phyloP scores from a whole-genome alignment of 1,140 invertebrate genomes.

The Choristoneura fumiferana region DNA sequence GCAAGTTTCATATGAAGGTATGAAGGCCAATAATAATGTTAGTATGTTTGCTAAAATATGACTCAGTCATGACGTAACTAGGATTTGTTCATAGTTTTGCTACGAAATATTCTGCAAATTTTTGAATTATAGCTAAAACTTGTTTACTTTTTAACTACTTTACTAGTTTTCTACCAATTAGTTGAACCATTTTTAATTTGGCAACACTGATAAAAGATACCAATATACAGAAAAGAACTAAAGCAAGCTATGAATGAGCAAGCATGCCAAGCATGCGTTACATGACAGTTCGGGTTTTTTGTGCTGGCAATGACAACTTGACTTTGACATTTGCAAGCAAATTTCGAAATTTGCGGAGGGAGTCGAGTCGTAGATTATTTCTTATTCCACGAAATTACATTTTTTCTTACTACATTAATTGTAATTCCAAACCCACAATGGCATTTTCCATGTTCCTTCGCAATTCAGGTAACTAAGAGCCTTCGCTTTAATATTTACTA shows the following conservation, averaged over 20 bases:
- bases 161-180: too few relatives aligned
- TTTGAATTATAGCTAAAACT: too few relatives aligned
- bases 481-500: conserved; percentile 25
- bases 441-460: conserved; percentile 57
- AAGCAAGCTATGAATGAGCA: not conserved
- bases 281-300: too few relatives aligned
- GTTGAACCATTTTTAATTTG: not conserved
- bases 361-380: not conserved
- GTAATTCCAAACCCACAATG: conserved; percentile 32
- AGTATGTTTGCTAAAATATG: too few relatives aligned
- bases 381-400: conserved; percentile 5
- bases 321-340: conserved; percentile 5
- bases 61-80: too few relatives aligned
- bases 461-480: conserved; percentile 41
- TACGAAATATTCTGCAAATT: too few relatives aligned
- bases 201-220: not conserved
- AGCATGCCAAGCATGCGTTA: not conserved
- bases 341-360: conserved; percentile 6
- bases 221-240: not conserved
- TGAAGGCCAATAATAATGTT: too few relatives aligned
- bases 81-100: too few relatives aligned
- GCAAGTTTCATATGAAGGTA: too few relatives aligned
- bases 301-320: too few relatives aligned
- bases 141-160: too few relatives aligned
- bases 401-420: not conserved